Evolutionary conservation across 2,888 invertebrate genomes (phyloP).

Genomic region (Blomia tropicalis): DNA sequence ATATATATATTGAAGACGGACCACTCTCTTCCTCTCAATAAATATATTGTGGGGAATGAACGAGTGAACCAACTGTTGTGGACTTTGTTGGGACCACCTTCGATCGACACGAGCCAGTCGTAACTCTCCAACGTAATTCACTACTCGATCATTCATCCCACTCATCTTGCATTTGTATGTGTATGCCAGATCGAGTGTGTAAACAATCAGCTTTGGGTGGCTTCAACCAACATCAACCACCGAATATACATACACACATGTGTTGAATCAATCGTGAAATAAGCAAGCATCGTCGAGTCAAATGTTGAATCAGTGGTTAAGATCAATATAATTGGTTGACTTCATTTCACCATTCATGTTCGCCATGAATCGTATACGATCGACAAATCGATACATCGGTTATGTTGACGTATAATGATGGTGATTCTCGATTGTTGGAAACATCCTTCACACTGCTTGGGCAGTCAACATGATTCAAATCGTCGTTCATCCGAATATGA

Average conservation of each 20-base stretch:
- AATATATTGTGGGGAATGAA: too few species aligned
- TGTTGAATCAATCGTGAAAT: neutral
- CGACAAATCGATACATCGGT: neutral
- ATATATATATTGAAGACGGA: too few species aligned
- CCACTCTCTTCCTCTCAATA: too few species aligned
- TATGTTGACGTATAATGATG: neutral
- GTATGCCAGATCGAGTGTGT: too few species aligned
- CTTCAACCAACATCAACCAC: neutral
- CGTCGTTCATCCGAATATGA: neutral
- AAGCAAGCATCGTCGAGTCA: neutral
- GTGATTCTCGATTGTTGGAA: conserved; percentile 2
- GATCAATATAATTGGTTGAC: too few species aligned
- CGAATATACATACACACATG: neutral
- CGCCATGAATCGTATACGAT: too few species aligned
- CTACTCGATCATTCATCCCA: conserved; percentile 10
- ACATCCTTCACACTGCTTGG: neutral
- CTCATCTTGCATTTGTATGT: too few species aligned
- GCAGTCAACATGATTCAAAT: neutral
- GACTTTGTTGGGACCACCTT: neutral
- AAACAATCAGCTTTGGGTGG: neutral
- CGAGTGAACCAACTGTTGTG: neutral
- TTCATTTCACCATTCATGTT: too few species aligned
- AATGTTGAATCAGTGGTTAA: too few species aligned
- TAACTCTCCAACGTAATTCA: too few species aligned
- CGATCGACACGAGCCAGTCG: neutral